These are phyloP conservation scores for Danio tinwini DNA, from an alignment of 2,797 vertebrate species.

Conservation along the genomic window DNA sequence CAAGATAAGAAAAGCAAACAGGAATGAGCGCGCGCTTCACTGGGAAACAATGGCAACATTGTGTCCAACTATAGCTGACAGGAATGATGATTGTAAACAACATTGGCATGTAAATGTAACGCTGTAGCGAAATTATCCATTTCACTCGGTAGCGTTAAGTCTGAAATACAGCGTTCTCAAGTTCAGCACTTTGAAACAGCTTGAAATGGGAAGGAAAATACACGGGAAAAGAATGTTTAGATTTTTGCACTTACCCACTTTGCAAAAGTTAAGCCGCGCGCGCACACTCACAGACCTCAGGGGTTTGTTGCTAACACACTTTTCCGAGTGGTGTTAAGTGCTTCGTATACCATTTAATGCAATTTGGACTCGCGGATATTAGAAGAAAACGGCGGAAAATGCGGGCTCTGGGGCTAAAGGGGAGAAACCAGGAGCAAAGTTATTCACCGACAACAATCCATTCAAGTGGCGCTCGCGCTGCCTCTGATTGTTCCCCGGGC, in stretches of 20 bases:
- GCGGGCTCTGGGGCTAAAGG: background rate
- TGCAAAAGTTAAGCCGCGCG: conserved; percentile 53
- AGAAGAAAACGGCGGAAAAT: background rate
- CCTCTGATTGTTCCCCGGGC: conserved; percentile 57
- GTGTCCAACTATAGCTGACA: conserved; percentile 8
- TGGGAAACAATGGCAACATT: conserved; percentile 43
- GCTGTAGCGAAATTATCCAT: background rate
- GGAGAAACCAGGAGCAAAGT: conserved; percentile 38
- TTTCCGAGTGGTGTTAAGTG: conserved; percentile 26
- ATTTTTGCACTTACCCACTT: conserved; percentile 60
- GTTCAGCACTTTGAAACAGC: background rate
- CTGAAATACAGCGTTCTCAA: background rate
- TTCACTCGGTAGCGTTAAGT: conserved; percentile 1
- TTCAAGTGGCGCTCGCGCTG: conserved; percentile 52
- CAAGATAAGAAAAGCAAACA: conserved; percentile 58
- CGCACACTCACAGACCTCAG: conserved; percentile 38
- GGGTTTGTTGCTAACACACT: conserved; percentile 48
- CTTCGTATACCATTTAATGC: conserved; percentile 26
- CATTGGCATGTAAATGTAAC: conserved; percentile 1
- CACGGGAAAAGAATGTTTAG: conserved; percentile 36
- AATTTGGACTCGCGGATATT: background rate
- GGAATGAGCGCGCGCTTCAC: conserved; percentile 3
- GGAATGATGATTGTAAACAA: conserved; percentile 40
- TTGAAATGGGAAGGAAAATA: background rate
- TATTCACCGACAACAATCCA: conserved; percentile 51